Conservation (phyloP, 2,888 invertebrate genomes). For the Dichetophora obliterata region DNA sequence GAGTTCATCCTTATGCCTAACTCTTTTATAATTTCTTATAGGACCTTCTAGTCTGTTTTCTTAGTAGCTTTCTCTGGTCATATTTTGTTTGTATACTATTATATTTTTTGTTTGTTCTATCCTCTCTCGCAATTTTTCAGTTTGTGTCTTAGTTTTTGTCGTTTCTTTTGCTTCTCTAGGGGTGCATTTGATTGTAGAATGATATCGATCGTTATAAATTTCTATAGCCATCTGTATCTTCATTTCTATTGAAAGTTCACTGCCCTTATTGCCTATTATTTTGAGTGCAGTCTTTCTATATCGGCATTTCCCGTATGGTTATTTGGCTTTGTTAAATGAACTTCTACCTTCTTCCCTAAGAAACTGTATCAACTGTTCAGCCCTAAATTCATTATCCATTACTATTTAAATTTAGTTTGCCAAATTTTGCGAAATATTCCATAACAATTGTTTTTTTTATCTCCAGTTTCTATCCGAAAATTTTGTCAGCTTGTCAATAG, state of each 20-base stretch:
- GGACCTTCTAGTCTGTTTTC: conserved; percentile 25
- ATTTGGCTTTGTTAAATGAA: conserved; percentile 39
- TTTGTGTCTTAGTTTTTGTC: too few relatives aligned
- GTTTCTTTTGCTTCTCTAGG: too few relatives aligned
- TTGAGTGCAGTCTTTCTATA: too few relatives aligned
- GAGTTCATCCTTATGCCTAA: conserved; percentile 9
- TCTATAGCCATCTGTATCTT: too few relatives aligned
- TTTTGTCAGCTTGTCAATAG: too few relatives aligned
- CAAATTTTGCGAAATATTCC: conserved; percentile 35
- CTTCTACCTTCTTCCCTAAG: conserved; percentile 32
- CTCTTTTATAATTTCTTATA: neutral
- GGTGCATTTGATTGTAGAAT: too few relatives aligned
- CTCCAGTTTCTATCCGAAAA: conserved; percentile 5
- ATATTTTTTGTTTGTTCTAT: conserved; percentile 22
- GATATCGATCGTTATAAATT: too few relatives aligned
- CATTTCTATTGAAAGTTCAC: too few relatives aligned
- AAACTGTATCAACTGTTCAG: conserved; percentile 34
- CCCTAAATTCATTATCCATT: conserved; percentile 41
- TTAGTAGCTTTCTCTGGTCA: conserved; percentile 19
- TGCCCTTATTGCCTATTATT: too few relatives aligned
- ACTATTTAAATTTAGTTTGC: conserved; percentile 42
- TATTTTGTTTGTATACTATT: neutral
- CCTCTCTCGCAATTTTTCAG: neutral
- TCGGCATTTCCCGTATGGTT: conserved; percentile 20
- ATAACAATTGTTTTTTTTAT: conserved; percentile 7